A percentile compares a stretch with the other conserved stretches of the same genome.
phyloP scores from a whole-genome alignment of 1,140 invertebrate species.

The Hyposmocoma kahamanoa region DNA sequence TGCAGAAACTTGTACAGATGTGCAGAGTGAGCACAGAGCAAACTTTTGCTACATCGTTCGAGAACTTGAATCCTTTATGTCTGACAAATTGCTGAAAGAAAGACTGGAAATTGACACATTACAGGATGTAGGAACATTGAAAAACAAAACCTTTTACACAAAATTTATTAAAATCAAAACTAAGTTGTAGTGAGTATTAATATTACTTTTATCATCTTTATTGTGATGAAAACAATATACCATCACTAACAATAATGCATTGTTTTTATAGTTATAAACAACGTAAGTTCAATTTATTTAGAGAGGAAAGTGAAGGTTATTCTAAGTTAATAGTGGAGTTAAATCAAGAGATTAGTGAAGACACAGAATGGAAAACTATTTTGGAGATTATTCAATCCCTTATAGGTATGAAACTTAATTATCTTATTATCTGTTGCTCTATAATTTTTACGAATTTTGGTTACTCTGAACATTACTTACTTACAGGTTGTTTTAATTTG shows the following conservation, averaged over 20 bases:
- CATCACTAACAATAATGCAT: not conserved
- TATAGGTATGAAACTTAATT: slow-evolving; percentile 81
- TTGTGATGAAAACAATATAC: too few relatives aligned
- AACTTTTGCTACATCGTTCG: slow-evolving; percentile 86
- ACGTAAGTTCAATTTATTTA: slow-evolving; percentile 98
- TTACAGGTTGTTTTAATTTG: slow-evolving; percentile 96
- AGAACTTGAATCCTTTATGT: slow-evolving; percentile 86
- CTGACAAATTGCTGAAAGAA: slow-evolving; percentile 92
- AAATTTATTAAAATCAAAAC: slow-evolving; percentile 99
- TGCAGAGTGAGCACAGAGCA: slow-evolving; percentile 79
- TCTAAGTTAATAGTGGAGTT: slow-evolving; percentile 98
- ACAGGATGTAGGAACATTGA: slow-evolving; percentile 93
- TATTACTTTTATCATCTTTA: not conserved
- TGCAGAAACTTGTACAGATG: slow-evolving; percentile 80
- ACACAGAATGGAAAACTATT: slow-evolving; percentile 76
- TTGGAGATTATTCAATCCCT: slow-evolving; percentile 93
- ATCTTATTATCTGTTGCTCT: slow-evolving; percentile 9
- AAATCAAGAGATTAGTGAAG: slow-evolving; percentile 87
- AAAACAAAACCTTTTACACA: slow-evolving; percentile 93
- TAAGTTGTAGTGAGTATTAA: slow-evolving; percentile 92
- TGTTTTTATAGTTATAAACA: slow-evolving; percentile 94
- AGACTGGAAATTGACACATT: slow-evolving; percentile 94
- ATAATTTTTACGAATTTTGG: not conserved
- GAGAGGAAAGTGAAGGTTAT: slow-evolving; percentile 99
- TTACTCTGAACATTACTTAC: too few relatives aligned